Evolutionary conservation across 1,140 invertebrate species (phyloP).

Genomic region (Musca domestica): DNA sequence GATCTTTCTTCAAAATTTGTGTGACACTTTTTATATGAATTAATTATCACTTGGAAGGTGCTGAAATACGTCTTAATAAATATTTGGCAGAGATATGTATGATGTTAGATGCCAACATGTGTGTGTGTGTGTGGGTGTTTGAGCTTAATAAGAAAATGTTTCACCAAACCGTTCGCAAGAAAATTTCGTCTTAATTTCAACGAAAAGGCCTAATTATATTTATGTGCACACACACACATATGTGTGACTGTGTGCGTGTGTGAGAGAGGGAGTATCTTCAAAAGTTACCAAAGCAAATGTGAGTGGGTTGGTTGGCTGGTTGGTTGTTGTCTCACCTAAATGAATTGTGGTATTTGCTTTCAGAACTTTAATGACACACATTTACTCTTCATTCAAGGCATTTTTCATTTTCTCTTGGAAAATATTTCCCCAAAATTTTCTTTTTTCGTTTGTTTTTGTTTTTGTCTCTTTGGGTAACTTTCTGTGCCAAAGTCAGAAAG

Average conservation of each 20-base stretch:
- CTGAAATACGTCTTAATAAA: too few relatives aligned
- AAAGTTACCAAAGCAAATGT: too few relatives aligned
- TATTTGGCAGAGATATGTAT: too few relatives aligned
- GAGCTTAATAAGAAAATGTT: too few relatives aligned
- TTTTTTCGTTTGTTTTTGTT: neutral
- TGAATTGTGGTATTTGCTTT: slow-evolving; percentile 18
- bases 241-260: neutral
- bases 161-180: too few relatives aligned
- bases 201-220: neutral
- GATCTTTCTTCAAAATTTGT: too few relatives aligned
- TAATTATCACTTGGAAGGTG: too few relatives aligned
- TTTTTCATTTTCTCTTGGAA: neutral
- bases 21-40: too few relatives aligned
- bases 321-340: neutral
- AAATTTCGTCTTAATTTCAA: too few relatives aligned
- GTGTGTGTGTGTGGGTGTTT: too few relatives aligned
- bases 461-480: neutral
- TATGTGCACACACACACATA: neutral
- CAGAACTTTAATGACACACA: neutral
- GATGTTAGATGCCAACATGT: too few relatives aligned
- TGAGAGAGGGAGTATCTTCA: neutral
- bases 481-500: too few relatives aligned
- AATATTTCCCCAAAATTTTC: neutral
- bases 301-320: neutral
- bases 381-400: neutral